Percentiles rank a stretch among this genome's conserved stretches.
Evolutionary conservation across 2,888 invertebrate genomes (phyloP).

Genomic region (Aplocera efformata): DNA sequence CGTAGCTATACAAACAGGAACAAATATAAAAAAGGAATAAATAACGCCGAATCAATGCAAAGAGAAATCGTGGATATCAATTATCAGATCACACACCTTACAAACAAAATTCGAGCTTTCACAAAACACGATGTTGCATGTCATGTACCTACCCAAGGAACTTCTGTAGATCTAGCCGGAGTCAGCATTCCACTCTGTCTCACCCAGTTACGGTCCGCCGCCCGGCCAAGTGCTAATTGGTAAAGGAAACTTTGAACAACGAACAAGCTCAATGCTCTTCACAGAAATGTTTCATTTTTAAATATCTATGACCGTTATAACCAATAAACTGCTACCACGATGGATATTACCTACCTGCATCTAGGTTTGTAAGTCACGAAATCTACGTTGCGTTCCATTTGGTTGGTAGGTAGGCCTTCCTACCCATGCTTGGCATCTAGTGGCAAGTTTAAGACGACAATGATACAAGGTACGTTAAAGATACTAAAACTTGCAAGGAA

Average conservation of each 20-base stretch:
- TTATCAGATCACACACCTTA: slow-evolving; percentile 9
- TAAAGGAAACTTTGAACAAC: slow-evolving; percentile 80
- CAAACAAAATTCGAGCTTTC: slow-evolving; percentile 20
- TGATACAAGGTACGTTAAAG: no score
- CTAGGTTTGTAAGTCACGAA: slow-evolving; percentile 33
- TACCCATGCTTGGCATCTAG: no score
- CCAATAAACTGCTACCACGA: slow-evolving; percentile 45
- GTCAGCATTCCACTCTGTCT: slow-evolving; percentile 67
- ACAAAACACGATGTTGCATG: slow-evolving; percentile 34
- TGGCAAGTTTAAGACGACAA: no score
- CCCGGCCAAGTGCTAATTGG: slow-evolving; percentile 77
- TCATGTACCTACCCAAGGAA: slow-evolving; percentile 38
- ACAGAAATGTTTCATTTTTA: slow-evolving; percentile 80
- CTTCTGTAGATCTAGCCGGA: slow-evolving; percentile 44
- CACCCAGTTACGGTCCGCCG: slow-evolving; percentile 78
- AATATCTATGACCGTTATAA: slow-evolving; percentile 73
- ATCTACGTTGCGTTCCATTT: no score
- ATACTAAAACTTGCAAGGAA: no score
- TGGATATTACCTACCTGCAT: slow-evolving; percentile 27
- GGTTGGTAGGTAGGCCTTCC: no score
- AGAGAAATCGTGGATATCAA: slow-evolving; percentile 23
- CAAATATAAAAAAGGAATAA: slow-evolving; percentile 3
- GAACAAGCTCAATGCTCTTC: slow-evolving; percentile 77
- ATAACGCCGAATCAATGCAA: slow-evolving; percentile 9
- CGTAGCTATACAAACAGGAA: slow-evolving; percentile 6